These are phyloP conservation scores for Nomada hirtipes DNA, from an alignment of 2,888 invertebrate species.

Conservation along the genomic window DNA sequence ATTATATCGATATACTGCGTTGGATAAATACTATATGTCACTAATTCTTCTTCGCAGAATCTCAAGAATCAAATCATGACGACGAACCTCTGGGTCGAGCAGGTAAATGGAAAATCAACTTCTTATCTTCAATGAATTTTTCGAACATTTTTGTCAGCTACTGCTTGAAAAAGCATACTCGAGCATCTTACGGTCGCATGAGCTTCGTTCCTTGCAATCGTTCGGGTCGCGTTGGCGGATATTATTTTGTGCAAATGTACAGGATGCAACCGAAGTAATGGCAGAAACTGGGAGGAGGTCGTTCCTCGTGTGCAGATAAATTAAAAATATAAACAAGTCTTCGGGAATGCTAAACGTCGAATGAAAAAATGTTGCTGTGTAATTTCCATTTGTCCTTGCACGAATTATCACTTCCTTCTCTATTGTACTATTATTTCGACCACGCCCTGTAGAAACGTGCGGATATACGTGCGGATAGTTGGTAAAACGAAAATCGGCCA, in stretches of 20 bases:
- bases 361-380: too few relatives aligned
- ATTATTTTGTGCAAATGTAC: slow-evolving; percentile 31
- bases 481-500: slow-evolving; percentile 64
- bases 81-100: slow-evolving; percentile 88
- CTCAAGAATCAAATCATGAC: slow-evolving; percentile 89
- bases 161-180: neutral
- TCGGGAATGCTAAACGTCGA: too few relatives aligned
- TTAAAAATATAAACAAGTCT: too few relatives aligned
- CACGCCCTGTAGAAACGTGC: neutral
- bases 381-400: too few relatives aligned
- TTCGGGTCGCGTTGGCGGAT: neutral
- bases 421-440: too few relatives aligned
- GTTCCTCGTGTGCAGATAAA: too few relatives aligned
- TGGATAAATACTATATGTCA: too few relatives aligned
- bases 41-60: slow-evolving; percentile 85
- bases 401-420: too few relatives aligned
- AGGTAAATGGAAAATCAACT: slow-evolving; percentile 82
- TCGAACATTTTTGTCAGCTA: neutral
- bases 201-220: slow-evolving; percentile 17
- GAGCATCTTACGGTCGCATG: neutral
- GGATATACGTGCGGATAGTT: slow-evolving; percentile 16
- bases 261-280: neutral
- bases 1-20: neutral
- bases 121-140: neutral
- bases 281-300: too few relatives aligned